Conservation (phyloP, 2,797 vertebrate genomes). For the Eospalax fontanierii region DNA sequence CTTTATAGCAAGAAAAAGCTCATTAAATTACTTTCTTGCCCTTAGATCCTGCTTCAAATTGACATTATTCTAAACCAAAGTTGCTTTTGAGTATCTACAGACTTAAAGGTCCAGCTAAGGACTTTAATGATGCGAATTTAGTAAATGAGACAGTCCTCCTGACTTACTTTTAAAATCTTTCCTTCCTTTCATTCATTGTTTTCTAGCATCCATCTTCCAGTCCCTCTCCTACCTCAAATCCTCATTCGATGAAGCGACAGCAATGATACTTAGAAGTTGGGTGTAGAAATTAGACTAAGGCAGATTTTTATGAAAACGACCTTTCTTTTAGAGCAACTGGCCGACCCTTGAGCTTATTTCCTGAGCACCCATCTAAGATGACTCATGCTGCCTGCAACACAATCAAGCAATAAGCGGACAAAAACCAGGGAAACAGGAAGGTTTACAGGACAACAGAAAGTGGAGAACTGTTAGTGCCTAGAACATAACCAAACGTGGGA, state of each 20-base stretch:
- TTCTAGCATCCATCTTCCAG: neutral
- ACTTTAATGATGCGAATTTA: neutral
- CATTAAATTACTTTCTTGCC: conserved; percentile 79
- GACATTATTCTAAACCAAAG: conserved; percentile 56
- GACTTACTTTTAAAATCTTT: neutral
- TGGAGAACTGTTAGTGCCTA: neutral
- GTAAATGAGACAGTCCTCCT: neutral
- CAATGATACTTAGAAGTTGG: neutral
- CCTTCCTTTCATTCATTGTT: neutral
- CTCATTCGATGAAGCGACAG: neutral
- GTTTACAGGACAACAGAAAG: neutral
- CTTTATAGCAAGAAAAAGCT: neutral
- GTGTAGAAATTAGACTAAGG: neutral
- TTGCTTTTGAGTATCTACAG: conserved; percentile 16
- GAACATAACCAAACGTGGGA: neutral
- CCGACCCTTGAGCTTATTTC: neutral
- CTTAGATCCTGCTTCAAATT: conserved; percentile 35
- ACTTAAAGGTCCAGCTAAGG: neutral
- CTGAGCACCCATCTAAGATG: neutral
- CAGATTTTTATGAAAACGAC: neutral
- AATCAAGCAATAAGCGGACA: neutral
- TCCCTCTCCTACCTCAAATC: neutral
- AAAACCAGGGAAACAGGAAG: neutral
- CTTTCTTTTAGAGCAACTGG: neutral
- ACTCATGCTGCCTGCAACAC: neutral